Evolutionary conservation across 2,888 invertebrate species (phyloP), one percentile per base, ranked within the genome.

Genomic region (Halictus ligatus): DNA sequence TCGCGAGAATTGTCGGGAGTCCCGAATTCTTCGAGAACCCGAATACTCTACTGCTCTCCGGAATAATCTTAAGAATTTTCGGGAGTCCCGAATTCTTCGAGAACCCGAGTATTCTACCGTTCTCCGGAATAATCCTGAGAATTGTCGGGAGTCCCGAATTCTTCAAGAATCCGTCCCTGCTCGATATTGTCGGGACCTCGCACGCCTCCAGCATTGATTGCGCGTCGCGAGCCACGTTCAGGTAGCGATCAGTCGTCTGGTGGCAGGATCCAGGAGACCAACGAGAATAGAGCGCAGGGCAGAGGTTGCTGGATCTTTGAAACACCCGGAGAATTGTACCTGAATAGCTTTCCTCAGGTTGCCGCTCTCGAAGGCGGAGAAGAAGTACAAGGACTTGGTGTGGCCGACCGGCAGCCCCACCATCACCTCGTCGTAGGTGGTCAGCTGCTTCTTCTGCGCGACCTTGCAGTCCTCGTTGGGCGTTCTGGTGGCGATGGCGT

Each of bases 291-390:
- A 15, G 48, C 15, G 54, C 15, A 29, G 25, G 60, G 25, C 21
- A 54, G 54, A 58, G n/a, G 0, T 58, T 58, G n/a, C 58, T 58
- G 58, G n/a, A 10, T n/a, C n/a, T 58, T 58, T 8, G 15, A 29
- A 64, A 64, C 15, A 2, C 15, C 2, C 64, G 64, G 7, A 29
- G 58, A 78, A 21, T 64, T 73, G 8, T 94, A 97, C 98, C 97
- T 98, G 98, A 94, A 98, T 97, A 35, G 96, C 98, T 96, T 97
- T 97, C 83, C 98, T 96, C 48, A 98, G 96, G 95, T 98, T 98
- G 40, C 98, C 98, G 90, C 97, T 97, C 94, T 98, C 98, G 95
- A 98, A 98, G 93, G 98, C 96, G 8, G 98, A 97, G 94, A 98
- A 98, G 94, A 98, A 98, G 78, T 96, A 95, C 71, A 98, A 95